These are phyloP conservation scores for Acleris emargana DNA, from an alignment of 2,888 invertebrate species.

Conservation along the genomic window DNA sequence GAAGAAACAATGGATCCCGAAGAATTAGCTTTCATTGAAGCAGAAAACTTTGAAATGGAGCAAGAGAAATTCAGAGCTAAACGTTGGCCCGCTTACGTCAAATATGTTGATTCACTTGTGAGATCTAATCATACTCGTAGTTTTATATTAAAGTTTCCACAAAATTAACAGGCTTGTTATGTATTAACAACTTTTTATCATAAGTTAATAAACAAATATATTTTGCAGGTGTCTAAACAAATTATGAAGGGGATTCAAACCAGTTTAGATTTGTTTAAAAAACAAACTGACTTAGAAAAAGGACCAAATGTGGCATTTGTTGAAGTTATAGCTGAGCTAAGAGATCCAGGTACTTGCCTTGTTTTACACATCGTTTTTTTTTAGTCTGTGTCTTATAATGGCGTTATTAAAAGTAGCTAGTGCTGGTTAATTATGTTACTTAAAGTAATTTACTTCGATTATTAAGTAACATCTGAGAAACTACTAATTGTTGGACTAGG, in stretches of 20 bases:
- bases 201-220: neutral
- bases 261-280: slow-evolving; percentile 84
- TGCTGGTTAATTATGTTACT: too few species aligned
- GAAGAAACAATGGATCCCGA: slow-evolving; percentile 70
- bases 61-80: slow-evolving; percentile 65
- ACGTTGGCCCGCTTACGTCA: slow-evolving; percentile 79
- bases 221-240: slow-evolving; percentile 67
- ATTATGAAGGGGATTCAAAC: slow-evolving; percentile 72
- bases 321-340: slow-evolving; percentile 89
- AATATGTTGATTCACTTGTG: slow-evolving; percentile 74
- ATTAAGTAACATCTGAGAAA: too few species aligned
- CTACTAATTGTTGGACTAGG: too few species aligned
- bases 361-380: neutral
- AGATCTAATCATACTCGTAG: slow-evolving; percentile 26
- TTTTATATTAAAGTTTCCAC: too few species aligned
- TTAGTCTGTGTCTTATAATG: too few species aligned
- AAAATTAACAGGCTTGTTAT: too few species aligned
- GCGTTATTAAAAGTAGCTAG: too few species aligned
- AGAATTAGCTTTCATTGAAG: slow-evolving; percentile 72
- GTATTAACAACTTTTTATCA: too few species aligned
- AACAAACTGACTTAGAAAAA: slow-evolving; percentile 83
- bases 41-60: slow-evolving; percentile 69
- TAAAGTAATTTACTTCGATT: too few species aligned
- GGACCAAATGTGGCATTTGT: slow-evolving; percentile 87
- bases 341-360: slow-evolving; percentile 83